Evolutionary conservation across 2,888 invertebrate species (phyloP).

Genomic region (Hemistola chrysoprasaria): DNA sequence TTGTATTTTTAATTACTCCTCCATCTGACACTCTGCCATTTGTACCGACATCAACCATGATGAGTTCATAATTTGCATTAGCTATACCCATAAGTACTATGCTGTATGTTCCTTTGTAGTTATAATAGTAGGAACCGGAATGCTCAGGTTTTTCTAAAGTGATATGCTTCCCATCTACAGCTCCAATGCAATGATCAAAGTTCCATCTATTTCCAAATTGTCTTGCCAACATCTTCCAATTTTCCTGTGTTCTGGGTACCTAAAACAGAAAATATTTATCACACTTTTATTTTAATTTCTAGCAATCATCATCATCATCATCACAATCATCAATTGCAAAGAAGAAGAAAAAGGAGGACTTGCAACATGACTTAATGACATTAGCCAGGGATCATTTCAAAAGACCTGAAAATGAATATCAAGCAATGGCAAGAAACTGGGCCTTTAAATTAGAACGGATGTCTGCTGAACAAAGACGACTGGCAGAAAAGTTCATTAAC

Average conservation of each 20-base stretch:
- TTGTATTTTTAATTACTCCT: constrained; percentile 4
- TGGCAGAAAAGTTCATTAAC: constrained; percentile 22
- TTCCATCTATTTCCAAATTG: too few relatives aligned
- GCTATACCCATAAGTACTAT: constrained; percentile 5
- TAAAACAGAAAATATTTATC: background rate
- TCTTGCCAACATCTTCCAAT: too few relatives aligned
- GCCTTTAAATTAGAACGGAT: constrained; percentile 20
- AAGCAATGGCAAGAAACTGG: constrained; percentile 21
- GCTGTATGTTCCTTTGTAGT: constrained; percentile 3
- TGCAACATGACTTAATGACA: constrained; percentile 13
- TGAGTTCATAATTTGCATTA: constrained; percentile 8
- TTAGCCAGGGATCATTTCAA: constrained; percentile 17
- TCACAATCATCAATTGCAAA: constrained; percentile 6
- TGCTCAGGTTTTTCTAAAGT: too few relatives aligned
- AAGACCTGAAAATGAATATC: constrained; percentile 16
- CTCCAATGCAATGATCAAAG: too few relatives aligned
- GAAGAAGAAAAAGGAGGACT: constrained; percentile 13
- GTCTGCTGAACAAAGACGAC: constrained; percentile 21
- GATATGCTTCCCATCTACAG: too few relatives aligned
- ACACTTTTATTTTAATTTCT: constrained; percentile 9
- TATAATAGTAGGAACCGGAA: background rate
- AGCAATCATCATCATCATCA: constrained; percentile 7
- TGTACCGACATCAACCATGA: constrained; percentile 3
- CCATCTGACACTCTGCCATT: constrained; percentile 7
- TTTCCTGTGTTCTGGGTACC: too few relatives aligned